Base-by-base conservation (phyloP, 2,888 invertebrate species). In the Nomada fabriciana region DNA sequence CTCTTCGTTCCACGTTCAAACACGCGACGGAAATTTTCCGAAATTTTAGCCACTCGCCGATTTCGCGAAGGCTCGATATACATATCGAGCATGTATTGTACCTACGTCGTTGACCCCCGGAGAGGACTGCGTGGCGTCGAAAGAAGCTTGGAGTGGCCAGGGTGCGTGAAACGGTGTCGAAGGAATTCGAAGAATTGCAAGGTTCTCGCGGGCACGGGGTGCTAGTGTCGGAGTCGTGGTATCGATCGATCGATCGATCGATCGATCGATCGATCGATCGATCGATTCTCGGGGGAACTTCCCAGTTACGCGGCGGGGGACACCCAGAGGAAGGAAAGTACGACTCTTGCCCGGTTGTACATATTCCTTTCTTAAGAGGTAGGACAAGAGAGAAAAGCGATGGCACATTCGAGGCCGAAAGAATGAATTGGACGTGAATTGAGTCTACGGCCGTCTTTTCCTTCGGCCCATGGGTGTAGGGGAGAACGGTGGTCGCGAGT, bases 231-330 rank as follows among this genome's bases (percentile, higher is more conserved):
- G 23, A 53, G 61, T 53, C 71, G 75, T 42, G 72, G 76, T 86
- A 86, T 84, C 85, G 86, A 87, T 80, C 85, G 82, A 83, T 78
- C 85, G 82, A 83, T 83, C 81, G 81, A 83, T 78, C n/a, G n/a
- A n/a, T n/a, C n/a, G n/a, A n/a, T n/a, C n/a, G n/a, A 86, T 84
- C 85, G 86, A 87, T 80, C 85, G 82, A 83, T 78, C 85, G 82
- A 83, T 83, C 81, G 81, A 83, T 78, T 52, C 83, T 70, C 73
- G 36, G 61, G 52, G 68, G 80, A 69, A 84, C 86, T 86, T 82
- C 80, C 87, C 86, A 87, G 86, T 87, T 87, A 86, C 85, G 83
- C 64, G 13, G 60, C 70, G 59, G 75, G 57, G 50, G 20, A 78
- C 68, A 53, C 47, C 73, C 36, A 53, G 29, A n/a, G n/a, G 20